phyloP scores from a whole-genome alignment of 2,888 invertebrate species.

The Acleris cristana region DNA sequence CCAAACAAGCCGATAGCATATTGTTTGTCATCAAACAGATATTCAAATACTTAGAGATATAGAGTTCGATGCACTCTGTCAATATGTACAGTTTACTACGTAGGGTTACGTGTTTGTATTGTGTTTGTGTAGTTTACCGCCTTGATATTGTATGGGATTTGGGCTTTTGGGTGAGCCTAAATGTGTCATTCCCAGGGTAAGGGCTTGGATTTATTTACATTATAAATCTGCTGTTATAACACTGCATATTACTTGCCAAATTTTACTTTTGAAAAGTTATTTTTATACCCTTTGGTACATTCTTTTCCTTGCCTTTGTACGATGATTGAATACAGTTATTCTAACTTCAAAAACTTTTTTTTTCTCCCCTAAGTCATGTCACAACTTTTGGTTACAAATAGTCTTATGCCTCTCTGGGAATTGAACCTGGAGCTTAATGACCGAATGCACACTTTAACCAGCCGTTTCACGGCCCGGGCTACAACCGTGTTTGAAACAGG shows the following conservation, averaged over 20 bases:
- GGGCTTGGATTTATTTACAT: not conserved
- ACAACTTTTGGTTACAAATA: no score
- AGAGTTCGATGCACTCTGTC: conserved; percentile 11
- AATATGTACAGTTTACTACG: conserved; percentile 8
- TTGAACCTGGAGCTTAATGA: conserved; percentile 22
- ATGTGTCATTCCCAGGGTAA: not conserved
- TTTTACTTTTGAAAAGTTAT: no score
- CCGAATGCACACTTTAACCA: conserved; percentile 47
- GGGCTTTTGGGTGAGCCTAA: not conserved
- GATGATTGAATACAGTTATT: no score
- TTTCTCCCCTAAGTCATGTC: no score
- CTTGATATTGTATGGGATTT: not conserved
- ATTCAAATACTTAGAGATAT: conserved; percentile 8
- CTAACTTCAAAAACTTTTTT: no score
- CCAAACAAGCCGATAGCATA: not conserved
- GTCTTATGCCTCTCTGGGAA: not conserved
- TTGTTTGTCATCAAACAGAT: conserved; percentile 7
- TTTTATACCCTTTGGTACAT: no score
- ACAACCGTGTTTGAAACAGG: conserved; percentile 33
- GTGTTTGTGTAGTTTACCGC: conserved; percentile 1
- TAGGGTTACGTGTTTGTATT: conserved; percentile 5
- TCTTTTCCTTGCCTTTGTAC: no score
- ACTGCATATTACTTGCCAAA: no score
- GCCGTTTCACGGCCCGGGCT: conserved; percentile 40
- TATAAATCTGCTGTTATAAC: no score